Evolutionary conservation across 2,797 vertebrate genomes (phyloP), one percentile per base, ranked within the genome.

Genomic region (Pseudomugil gertrudae): DNA sequence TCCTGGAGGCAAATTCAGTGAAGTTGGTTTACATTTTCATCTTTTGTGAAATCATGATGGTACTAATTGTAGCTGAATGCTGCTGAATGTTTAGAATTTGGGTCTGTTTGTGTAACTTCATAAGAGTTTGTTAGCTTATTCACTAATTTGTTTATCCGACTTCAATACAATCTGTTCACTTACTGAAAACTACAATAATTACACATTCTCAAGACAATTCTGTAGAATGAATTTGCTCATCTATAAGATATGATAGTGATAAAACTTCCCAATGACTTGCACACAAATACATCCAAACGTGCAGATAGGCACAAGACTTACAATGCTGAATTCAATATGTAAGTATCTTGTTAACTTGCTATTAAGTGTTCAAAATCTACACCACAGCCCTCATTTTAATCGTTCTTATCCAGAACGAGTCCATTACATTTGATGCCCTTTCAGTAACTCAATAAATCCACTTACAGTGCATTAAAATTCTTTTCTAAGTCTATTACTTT

Each of bases 401-500:
- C 9, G n/a, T 47, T 8, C 19, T 9, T 10, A 21, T 21, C 43
- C n/a, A 47, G n/a, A 47, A 47, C 10, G 43, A n/a, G n/a, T 21
- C n/a, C 8, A 21, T 21, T 21, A 47, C n/a, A n/a, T 36, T 51
- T 2, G 14, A 27, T 15, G 40, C 15, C 17, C 23, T 63, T 33
- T 29, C 32, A 13, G 7, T 7, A 54, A 33, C 55, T 17, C 11
- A 0, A 9, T 7, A 36, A 55, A 21, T 30, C 47, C 9, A 43
- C 33, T 30, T 11, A 9, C 35, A 61, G 14, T 23, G 38, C 67
- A 69, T 84, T 75, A 7, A 55, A 63, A 76, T 71, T 77, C 63
- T 48, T 63, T 15, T 55, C 64, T 43, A 19, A 62, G 57, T 68
- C 29, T 32, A 58, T 80, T 54, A 30, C 24, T 53, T 51, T 9